Percentiles rank a stretch among this genome's conserved stretches.
Conservation (phyloP, 2,113 vertebrate genomes). For the Pyxicephalus adspersus region DNA sequence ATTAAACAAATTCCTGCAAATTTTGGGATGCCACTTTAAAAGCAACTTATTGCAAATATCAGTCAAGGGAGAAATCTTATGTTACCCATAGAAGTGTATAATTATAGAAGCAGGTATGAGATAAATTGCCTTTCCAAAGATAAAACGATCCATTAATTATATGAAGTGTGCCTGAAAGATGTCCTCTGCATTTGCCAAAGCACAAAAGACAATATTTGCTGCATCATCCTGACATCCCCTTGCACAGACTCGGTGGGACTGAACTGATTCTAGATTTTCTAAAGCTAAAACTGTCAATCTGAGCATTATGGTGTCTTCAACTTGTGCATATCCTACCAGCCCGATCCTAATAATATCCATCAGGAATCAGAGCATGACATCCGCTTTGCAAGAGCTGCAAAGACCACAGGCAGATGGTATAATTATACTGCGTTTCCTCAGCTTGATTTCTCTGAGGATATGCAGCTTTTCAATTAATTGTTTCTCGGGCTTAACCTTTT, state of each 20-base stretch:
- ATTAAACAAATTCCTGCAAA: too few relatives aligned
- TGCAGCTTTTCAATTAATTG: conserved; percentile 41
- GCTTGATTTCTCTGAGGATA: conserved; percentile 42
- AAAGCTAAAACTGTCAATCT: conserved; percentile 28
- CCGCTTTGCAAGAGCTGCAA: conserved; percentile 19
- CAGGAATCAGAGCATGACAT: conserved; percentile 4
- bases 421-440: conserved; percentile 14
- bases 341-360: conserved; percentile 2
- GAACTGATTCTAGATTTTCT: conserved; percentile 15
- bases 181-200: conserved; percentile 25
- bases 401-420: conserved; percentile 54
- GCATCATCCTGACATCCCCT: conserved; percentile 7
- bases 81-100: conserved; percentile 7
- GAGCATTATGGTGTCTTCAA: conserved; percentile 27
- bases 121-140: conserved; percentile 32
- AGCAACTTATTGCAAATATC: too few relatives aligned
- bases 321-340: conserved; percentile 33
- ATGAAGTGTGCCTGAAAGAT: conserved; percentile 33
- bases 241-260: neutral
- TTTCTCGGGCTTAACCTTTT: conserved; percentile 43
- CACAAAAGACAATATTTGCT: conserved; percentile 29
- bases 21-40: too few relatives aligned
- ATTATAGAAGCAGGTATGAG: conserved; percentile 4
- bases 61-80: neutral
- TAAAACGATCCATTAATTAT: conserved; percentile 39